phyloP scores from a whole-genome alignment of 2,888 invertebrate genomes.

The Toxonevra muliebris region DNA sequence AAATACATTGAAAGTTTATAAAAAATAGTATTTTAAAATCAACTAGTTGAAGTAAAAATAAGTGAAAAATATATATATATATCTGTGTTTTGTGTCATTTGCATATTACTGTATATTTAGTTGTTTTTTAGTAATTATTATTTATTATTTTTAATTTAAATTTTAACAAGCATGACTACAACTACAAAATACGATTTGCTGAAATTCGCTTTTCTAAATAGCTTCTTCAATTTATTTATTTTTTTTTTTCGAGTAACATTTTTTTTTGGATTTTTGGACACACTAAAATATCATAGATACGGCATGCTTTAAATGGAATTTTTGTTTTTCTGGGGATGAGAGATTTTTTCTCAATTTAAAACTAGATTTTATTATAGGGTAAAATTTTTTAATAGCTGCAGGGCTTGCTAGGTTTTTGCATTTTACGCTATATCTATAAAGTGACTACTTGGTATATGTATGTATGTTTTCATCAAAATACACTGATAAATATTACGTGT shows the following conservation, averaged over 20 bases:
- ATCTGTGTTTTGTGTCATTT: too few species aligned
- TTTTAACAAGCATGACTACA: neutral
- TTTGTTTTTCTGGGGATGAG: neutral
- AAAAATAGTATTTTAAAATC: neutral
- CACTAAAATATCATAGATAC: neutral
- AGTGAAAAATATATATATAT: too few species aligned
- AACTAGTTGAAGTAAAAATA: too few species aligned
- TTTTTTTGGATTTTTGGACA: conserved; percentile 23
- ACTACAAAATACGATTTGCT: neutral
- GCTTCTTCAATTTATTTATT: conserved; percentile 4
- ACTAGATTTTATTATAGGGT: neutral
- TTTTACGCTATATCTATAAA: too few species aligned
- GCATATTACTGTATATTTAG: neutral
- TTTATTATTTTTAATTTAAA: neutral
- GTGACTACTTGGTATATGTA: neutral
- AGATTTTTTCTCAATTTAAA: neutral
- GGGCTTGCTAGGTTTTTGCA: conserved; percentile 40
- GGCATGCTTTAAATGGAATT: neutral
- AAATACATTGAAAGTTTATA: neutral
- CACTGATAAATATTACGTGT: too few species aligned
- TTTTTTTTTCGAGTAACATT: neutral
- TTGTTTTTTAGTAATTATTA: neutral
- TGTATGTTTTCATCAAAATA: neutral
- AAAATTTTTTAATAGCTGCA: conserved; percentile 50
- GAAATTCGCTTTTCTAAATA: neutral